Conservation (phyloP, 2,888 invertebrate species). For the Yponomeuta plumbellus region DNA sequence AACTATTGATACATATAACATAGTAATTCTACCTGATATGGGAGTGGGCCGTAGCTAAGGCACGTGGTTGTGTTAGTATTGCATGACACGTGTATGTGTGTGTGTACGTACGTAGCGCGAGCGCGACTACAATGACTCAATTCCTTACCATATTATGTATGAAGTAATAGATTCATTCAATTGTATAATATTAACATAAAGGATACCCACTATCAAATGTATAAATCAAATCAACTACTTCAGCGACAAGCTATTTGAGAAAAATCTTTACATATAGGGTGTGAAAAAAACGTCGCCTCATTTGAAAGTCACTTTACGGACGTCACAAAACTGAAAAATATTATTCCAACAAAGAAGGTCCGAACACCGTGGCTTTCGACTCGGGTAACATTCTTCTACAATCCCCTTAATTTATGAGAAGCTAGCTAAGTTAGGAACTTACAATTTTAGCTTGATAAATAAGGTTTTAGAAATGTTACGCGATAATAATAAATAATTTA, state of each 20-base stretch:
- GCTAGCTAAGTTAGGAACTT: conserved; percentile 74
- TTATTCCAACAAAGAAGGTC: too few relatives aligned
- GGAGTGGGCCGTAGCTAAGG: conserved; percentile 70
- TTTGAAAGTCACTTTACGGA: too few relatives aligned
- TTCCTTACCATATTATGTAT: conserved; percentile 33
- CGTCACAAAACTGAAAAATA: too few relatives aligned
- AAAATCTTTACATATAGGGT: conserved; percentile 39
- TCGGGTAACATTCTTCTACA: too few relatives aligned
- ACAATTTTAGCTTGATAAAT: conserved; percentile 69
- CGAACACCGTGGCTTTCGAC: too few relatives aligned
- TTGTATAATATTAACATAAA: conserved; percentile 41
- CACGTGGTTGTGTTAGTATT: conserved; percentile 57
- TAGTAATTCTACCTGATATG: conserved; percentile 70
- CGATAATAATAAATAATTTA: conserved; percentile 69
- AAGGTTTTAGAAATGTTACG: conserved; percentile 54
- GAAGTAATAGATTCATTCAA: conserved; percentile 46
- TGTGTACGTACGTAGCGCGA: conserved; percentile 7
- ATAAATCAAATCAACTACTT: conserved; percentile 44
- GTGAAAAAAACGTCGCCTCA: too few relatives aligned
- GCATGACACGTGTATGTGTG: conserved; percentile 32
- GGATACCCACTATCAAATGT: conserved; percentile 41
- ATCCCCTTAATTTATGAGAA: conserved; percentile 32
- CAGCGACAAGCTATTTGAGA: conserved; percentile 49
- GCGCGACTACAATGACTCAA: conserved; percentile 26
- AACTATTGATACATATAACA: conserved; percentile 68